Evolutionary conservation across 2,113 vertebrate species (phyloP).

Genomic region (Hippocampus guttulatus): DNA sequence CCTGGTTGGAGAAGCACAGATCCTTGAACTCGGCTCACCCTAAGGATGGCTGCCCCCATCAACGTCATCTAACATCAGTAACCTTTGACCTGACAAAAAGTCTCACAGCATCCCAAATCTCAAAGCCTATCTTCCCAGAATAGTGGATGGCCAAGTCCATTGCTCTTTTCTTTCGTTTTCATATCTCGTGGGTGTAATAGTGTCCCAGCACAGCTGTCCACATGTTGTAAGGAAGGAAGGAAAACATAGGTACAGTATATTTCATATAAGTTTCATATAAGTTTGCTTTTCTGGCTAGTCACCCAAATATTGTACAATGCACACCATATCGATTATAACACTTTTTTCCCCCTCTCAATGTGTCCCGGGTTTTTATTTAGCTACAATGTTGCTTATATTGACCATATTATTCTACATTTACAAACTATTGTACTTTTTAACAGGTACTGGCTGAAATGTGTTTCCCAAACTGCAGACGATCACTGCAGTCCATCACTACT

Average conservation of each 20-base stretch:
- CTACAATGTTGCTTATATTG: too few relatives aligned
- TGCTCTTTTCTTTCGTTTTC: not conserved
- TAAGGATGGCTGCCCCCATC: not conserved
- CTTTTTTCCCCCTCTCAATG: too few relatives aligned
- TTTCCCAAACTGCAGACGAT: not conserved
- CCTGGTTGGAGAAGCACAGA: too few relatives aligned
- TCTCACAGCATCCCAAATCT: not conserved
- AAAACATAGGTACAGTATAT: not conserved
- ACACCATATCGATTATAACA: too few relatives aligned
- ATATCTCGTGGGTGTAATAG: not conserved
- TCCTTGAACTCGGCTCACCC: too few relatives aligned
- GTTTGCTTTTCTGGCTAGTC: not conserved
- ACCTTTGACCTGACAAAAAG: not conserved
- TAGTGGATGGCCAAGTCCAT: not conserved
- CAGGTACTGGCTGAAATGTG: not conserved
- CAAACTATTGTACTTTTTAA: not conserved
- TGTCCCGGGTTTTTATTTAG: too few relatives aligned
- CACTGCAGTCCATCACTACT: not conserved
- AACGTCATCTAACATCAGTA: not conserved
- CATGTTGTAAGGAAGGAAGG: not conserved
- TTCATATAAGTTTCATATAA: not conserved
- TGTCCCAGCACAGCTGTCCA: not conserved
- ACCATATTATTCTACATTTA: too few relatives aligned
- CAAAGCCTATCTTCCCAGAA: not conserved
- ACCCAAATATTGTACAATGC: not conserved